phyloP scores from a whole-genome alignment of 2,113 vertebrate genomes.

The Bothrops jararaca region DNA sequence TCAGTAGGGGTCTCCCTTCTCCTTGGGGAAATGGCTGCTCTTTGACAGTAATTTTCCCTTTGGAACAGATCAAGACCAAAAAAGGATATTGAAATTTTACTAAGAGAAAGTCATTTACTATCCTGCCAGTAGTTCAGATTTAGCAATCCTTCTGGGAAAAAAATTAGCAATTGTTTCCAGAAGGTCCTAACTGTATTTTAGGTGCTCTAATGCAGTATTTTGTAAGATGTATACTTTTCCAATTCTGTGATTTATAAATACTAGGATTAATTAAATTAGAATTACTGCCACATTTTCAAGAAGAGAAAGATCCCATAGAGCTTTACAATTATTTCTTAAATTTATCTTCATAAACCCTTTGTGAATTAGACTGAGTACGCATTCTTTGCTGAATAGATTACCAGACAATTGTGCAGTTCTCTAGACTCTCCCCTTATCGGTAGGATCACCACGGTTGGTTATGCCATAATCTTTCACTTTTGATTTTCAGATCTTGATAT shows the following conservation, averaged over 20 bases:
- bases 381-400: background rate
- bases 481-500: background rate
- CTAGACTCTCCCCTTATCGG: background rate
- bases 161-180: background rate
- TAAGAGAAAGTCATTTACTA: background rate
- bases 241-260: background rate
- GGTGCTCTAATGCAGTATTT: background rate
- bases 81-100: background rate
- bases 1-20: constrained; percentile 44
- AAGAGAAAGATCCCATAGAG: background rate
- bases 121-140: background rate
- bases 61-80: background rate
- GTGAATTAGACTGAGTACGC: background rate
- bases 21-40: background rate
- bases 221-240: background rate
- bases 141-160: background rate
- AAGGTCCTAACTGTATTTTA: background rate
- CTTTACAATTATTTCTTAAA: background rate
- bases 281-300: background rate
- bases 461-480: background rate
- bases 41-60: background rate
- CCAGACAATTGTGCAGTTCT: background rate
- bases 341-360: background rate
- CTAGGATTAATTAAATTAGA: background rate
- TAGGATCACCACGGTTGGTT: background rate